A percentile compares a stretch with the other conserved stretches of the same genome.
Evolutionary conservation across 2,797 vertebrate genomes (phyloP).

Genomic region (Margarornis squamiger): DNA sequence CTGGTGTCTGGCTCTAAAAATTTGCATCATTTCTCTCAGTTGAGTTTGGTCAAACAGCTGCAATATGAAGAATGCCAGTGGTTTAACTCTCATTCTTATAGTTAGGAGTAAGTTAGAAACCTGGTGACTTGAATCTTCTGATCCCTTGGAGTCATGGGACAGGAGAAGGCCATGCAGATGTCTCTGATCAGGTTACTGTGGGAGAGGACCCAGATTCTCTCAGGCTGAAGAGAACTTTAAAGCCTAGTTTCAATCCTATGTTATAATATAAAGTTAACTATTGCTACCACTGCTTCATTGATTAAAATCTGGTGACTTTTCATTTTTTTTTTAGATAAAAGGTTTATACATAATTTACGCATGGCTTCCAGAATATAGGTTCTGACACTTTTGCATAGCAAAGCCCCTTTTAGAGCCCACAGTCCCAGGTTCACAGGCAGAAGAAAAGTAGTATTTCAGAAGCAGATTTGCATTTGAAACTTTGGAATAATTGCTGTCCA

Average conservation of each 20-base stretch:
- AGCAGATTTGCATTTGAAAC: not conserved
- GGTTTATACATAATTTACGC: fast-evolving
- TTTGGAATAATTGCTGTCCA: not conserved
- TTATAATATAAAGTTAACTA: not conserved
- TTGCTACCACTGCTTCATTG: not conserved
- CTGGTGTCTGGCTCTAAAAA: not conserved
- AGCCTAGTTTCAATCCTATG: not conserved
- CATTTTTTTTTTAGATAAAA: not conserved
- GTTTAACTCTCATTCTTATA: not conserved
- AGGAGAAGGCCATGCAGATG: not conserved
- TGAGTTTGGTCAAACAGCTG: not conserved
- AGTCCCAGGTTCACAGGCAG: not conserved
- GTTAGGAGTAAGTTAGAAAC: not conserved
- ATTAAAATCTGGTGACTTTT: not conserved
- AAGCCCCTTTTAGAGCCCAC: not conserved
- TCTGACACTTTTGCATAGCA: not conserved
- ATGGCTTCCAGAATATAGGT: not conserved
- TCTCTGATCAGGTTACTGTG: not conserved
- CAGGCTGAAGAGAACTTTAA: not conserved
- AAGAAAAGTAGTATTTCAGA: not conserved
- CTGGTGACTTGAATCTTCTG: not conserved
- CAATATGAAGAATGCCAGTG: not conserved
- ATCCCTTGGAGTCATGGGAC: not conserved
- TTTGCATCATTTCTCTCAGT: not conserved
- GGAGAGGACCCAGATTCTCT: not conserved